Evolutionary conservation across 2,888 invertebrate species (phyloP), one percentile per base, ranked within the genome.

Genomic region (Chrysolina haemoptera): DNA sequence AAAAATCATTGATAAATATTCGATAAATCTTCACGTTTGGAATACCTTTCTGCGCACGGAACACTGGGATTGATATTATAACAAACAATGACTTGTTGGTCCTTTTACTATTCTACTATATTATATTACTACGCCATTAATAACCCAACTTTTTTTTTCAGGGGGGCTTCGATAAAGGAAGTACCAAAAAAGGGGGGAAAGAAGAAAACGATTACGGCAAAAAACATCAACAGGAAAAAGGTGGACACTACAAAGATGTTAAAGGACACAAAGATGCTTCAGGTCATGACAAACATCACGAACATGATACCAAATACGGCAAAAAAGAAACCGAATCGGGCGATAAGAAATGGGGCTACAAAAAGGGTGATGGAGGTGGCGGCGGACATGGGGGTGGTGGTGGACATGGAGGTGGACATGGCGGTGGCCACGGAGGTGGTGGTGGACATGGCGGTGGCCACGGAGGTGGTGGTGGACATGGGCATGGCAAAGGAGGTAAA

Each of bases 131-230:
- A 8, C 0, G 35, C 8, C 2, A 20, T 22, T 70, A 43, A 55
- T 62, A 27, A 71, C 20, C 8, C 16, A 53, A 53, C 5, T 53
- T 74, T 74, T 12, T 27, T 79, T 85, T 76, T n/a, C 82, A 91
- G 90, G 93, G 93, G 2, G 92, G 91, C 0, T 88, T 90, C 74
- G 88, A 89, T 78, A 91, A 92, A 84, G 89, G 89, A 22, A 90
- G 89, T 0, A 89, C 91, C 66, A 87, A 89, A 64, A 87, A 92
- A 11, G 88, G 89, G 0, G 89, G 84, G 0, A 88, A 91, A 78
- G 86, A 90, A 62, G 88, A 90, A 27, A 85, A 89, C 22, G 89
- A 91, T 79, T 93, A 91, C 79, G 93, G 92, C 0, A 90, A 92
- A 62, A 88, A 90, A 67, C 90, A 90, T 0, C 88, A 91, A 75